A percentile compares a stretch with the other conserved stretches of the same genome.
These are phyloP conservation scores for Passer montanus DNA, from an alignment of 2,113 vertebrate species.

Conservation along the genomic window DNA sequence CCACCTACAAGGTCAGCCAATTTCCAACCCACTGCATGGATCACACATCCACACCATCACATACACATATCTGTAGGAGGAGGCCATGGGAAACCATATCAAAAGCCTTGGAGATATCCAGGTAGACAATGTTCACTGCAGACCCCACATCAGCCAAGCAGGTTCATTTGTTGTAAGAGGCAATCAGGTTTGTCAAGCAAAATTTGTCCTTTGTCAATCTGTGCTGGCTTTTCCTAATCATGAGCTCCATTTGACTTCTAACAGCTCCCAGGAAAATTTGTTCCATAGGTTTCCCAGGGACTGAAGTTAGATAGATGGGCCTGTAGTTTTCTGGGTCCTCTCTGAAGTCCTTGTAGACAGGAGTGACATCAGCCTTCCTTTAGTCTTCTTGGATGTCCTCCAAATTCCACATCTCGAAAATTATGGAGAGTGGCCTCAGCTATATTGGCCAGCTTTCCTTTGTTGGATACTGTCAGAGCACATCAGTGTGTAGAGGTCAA, in stretches of 20 bases:
- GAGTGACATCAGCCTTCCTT: neutral
- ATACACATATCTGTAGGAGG: neutral
- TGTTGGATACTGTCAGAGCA: neutral
- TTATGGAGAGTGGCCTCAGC: neutral
- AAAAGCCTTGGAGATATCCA: neutral
- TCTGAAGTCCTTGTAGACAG: neutral
- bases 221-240: neutral
- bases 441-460: accelerated
- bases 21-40: neutral
- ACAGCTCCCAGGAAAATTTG: neutral
- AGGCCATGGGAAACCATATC: neutral
- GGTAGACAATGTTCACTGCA: accelerated
- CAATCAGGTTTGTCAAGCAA: neutral
- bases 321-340: neutral
- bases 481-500: neutral
- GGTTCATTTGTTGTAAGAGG: neutral
- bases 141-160: neutral
- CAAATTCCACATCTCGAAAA: accelerated
- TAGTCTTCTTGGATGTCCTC: neutral
- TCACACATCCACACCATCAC: neutral
- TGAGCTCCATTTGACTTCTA: neutral
- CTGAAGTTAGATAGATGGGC: neutral
- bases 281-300: neutral
- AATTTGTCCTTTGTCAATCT: neutral
- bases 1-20: neutral